These are phyloP conservation scores for Pipistrellus pygmaeus DNA, from an alignment of 2,797 vertebrate species.

Conservation along the genomic window DNA sequence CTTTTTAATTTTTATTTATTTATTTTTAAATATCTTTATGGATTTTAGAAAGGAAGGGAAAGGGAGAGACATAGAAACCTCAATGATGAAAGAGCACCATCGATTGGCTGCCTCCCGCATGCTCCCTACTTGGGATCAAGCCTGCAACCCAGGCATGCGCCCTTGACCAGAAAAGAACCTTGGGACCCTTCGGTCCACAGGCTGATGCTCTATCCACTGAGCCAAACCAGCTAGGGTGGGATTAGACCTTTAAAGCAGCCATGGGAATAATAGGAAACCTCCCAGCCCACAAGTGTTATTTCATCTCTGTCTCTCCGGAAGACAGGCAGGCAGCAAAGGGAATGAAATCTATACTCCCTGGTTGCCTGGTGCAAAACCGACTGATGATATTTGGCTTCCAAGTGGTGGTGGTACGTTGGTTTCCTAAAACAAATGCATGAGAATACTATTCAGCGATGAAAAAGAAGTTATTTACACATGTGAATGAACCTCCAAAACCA, in stretches of 20 bases:
- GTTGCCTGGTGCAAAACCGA: background rate
- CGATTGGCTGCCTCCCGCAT: no score
- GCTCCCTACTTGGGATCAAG: no score
- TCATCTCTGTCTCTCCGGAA: background rate
- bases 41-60: no score
- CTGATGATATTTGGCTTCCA: background rate
- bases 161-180: no score
- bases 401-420: background rate
- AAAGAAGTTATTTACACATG: background rate
- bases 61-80: no score
- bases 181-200: no score
- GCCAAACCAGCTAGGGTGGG: no score
- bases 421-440: background rate
- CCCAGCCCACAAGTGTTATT: background rate
- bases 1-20: no score
- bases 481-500: background rate
- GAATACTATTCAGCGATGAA: background rate
- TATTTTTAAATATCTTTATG: no score
- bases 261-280: constrained; percentile 37
- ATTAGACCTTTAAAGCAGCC: background rate
- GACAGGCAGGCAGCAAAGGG: background rate
- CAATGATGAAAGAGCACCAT: no score
- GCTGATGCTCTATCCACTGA: no score
- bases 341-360: background rate
- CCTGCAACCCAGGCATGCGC: no score